Conservation (phyloP, 2,797 vertebrate species). For the Ciconia nigra region DNA sequence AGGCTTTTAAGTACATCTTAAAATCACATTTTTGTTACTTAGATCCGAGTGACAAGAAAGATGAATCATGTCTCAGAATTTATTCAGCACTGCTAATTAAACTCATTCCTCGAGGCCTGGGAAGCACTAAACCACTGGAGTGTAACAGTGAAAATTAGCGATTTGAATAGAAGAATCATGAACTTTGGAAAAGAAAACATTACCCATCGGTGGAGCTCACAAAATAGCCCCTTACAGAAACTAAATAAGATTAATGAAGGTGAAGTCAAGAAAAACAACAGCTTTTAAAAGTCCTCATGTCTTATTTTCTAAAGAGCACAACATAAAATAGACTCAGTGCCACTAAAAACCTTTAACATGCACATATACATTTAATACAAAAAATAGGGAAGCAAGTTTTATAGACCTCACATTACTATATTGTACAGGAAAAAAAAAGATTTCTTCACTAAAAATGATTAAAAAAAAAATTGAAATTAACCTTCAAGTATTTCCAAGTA, state of each 20-base stretch:
- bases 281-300: constrained; percentile 18
- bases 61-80: constrained; percentile 64
- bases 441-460: background rate
- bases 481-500: background rate
- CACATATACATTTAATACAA: background rate
- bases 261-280: constrained; percentile 62
- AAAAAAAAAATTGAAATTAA: rapidly evolving
- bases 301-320: constrained; percentile 36
- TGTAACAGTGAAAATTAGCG: constrained; percentile 66
- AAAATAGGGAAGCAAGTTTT: background rate
- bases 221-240: constrained; percentile 45
- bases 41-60: constrained; percentile 56
- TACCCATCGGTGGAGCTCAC: constrained; percentile 8
- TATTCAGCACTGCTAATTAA: constrained; percentile 69
- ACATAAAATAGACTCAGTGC: background rate
- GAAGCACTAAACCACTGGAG: constrained; percentile 62
- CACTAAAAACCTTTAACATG: background rate
- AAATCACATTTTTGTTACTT: constrained; percentile 37
- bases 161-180: constrained; percentile 68
- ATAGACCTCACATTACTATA: background rate
- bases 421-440: background rate
- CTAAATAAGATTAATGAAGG: constrained; percentile 67
- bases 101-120: constrained; percentile 66
- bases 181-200: constrained; percentile 76
- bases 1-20: background rate